Percentiles rank a stretch among this genome's conserved stretches.
Conservation (phyloP, 2,888 invertebrate species). For the Drosophila testacea region DNA sequence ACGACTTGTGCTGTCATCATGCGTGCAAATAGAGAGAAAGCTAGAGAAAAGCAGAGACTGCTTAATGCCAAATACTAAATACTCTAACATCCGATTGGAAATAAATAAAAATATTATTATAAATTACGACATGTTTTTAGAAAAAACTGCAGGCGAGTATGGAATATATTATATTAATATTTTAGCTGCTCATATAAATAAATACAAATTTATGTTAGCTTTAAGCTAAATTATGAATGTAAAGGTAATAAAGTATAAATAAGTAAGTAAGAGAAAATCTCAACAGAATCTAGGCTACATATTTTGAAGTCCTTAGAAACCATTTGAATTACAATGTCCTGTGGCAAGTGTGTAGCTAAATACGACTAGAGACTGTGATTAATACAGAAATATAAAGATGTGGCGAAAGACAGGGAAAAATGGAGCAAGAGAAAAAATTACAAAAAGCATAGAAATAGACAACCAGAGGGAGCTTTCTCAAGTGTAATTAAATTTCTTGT, state of each 20-base stretch:
- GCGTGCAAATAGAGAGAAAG: slow-evolving; percentile 37
- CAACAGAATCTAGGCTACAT: no score
- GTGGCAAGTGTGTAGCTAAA: not conserved
- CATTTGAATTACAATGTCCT: not conserved
- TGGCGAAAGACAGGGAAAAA: not conserved
- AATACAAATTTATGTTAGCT: no score
- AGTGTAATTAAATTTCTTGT: slow-evolving; percentile 56
- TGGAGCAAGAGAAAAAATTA: not conserved
- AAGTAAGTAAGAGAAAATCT: no score
- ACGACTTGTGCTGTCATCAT: slow-evolving; percentile 39
- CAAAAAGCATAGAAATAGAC: not conserved
- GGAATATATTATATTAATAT: no score
- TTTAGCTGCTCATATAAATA: no score
- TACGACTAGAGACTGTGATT: not conserved
- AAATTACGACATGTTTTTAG: slow-evolving; percentile 1
- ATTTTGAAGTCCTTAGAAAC: not conserved
- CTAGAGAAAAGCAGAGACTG: not conserved
- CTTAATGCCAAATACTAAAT: slow-evolving; percentile 12
- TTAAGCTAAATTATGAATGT: no score
- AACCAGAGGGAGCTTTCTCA: slow-evolving; percentile 17
- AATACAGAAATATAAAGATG: not conserved
- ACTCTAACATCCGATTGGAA: slow-evolving; percentile 14
- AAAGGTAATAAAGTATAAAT: no score
- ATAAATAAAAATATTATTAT: not conserved
- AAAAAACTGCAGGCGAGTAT: not conserved